A percentile compares a stretch with the other conserved stretches of the same genome.
These are phyloP conservation scores for Oreocharis arfaki DNA, from an alignment of 2,113 vertebrate species.

Conservation along the genomic window DNA sequence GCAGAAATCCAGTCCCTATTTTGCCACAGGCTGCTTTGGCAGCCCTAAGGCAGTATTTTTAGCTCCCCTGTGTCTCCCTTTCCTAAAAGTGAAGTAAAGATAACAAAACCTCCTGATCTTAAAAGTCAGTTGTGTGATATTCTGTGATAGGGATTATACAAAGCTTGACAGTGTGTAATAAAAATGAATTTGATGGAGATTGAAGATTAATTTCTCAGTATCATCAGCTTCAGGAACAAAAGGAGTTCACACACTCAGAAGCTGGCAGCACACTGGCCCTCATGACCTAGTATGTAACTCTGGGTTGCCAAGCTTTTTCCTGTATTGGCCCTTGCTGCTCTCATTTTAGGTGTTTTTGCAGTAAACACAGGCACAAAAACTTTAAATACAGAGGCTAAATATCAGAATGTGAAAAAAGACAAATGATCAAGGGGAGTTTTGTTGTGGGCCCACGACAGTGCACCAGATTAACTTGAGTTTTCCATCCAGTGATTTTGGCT, in stretches of 20 bases:
- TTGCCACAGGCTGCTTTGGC: neutral
- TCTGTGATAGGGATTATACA: neutral
- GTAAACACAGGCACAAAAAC: neutral
- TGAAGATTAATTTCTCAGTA: neutral
- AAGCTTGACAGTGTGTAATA: neutral
- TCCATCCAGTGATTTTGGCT: neutral
- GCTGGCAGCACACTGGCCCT: neutral
- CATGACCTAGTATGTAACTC: neutral
- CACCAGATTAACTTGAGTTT: neutral
- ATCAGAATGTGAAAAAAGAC: neutral
- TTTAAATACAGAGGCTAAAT: neutral
- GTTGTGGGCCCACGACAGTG: neutral
- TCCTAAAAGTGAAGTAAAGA: neutral
- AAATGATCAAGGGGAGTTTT: neutral
- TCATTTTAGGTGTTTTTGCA: neutral
- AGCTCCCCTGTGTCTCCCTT: neutral
- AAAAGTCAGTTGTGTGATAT: neutral
- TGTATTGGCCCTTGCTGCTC: neutral
- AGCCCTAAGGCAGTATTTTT: neutral
- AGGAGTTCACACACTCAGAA: neutral
- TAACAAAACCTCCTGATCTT: neutral
- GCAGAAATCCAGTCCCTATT: neutral
- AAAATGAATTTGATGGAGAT: neutral
- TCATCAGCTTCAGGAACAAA: neutral
- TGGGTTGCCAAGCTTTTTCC: neutral